Evolutionary conservation across 2,888 invertebrate species (phyloP), one percentile per base, ranked within the genome.

Genomic region (Diadromus collaris): DNA sequence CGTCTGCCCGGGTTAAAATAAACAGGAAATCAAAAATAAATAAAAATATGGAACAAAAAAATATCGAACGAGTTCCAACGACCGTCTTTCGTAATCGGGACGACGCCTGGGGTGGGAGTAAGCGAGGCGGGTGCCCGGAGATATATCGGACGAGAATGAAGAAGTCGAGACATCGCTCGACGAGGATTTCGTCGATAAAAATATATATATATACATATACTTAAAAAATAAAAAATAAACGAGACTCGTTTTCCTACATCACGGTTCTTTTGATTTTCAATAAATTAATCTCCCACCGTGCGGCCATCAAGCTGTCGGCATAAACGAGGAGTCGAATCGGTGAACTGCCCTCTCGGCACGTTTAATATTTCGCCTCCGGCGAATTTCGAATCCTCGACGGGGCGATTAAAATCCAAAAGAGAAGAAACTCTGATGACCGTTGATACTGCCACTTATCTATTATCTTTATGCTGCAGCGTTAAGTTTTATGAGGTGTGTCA

Each of bases 301-400:
- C 48, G 34, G 74, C 69, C 41, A 61, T 70, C 78, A 38, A 63
- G 38, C 61, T 75, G 78, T 71, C 78, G 75, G 70, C 75, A 70
- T 70, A 75, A 61, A 71, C 70, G 38, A 73, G 34, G 70, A 70
- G 63, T 61, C 65, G 64, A 38, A 16, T 10, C n/a, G 65, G 58
- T 38, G 38, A 41, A 29, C 21, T 51, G 61, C 51, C 21, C 5
- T 48, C 63, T 44, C 65, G 46, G 9, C 41, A 32, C 27, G 29
- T n/a, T 2, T 13, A 21, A 21, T 19, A 24, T 6, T 19, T 44
- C n/a, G 65, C 56, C 73, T 21, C 19, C 6, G 73, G 58, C 73
- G 38, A 58, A 65, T 44, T 7, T 48, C 41, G 29, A 34, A 24
- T 9, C 21, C 34, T 27, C 54, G 68, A 13, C 56, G 41, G 27